Conservation (phyloP, 2,888 invertebrate genomes). For the Adelphocoris suturalis region DNA sequence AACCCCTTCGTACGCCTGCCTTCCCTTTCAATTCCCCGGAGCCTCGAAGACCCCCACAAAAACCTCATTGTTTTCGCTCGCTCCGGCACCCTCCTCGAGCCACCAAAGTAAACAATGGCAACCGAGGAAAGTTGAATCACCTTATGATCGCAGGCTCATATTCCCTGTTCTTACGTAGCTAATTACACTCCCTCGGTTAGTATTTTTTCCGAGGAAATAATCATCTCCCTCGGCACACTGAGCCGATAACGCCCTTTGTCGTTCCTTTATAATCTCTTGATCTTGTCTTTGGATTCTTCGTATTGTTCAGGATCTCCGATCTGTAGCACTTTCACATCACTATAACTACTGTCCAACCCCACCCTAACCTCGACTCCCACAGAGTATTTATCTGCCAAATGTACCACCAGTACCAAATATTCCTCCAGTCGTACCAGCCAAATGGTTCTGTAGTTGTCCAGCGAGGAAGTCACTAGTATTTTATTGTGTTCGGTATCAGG, state of each 20-base stretch:
- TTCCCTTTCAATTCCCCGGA: not conserved
- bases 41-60: slow-evolving; percentile 15
- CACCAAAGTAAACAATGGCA: slow-evolving; percentile 35
- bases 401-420: too few relatives aligned
- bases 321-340: not conserved
- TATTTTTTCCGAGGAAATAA: not conserved
- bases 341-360: not conserved
- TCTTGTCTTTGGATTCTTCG: not conserved
- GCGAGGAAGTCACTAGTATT: too few relatives aligned
- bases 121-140: slow-evolving; percentile 41
- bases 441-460: too few relatives aligned
- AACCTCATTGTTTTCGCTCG: slow-evolving; percentile 33
- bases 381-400: too few relatives aligned
- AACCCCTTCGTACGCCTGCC: not conserved
- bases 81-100: not conserved
- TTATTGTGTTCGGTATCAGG: too few relatives aligned
- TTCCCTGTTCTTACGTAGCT: not conserved
- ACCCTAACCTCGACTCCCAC: too few relatives aligned
- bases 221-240: not conserved
- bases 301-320: not conserved
- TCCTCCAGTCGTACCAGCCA: too few relatives aligned
- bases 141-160: slow-evolving; percentile 41
- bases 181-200: not conserved
- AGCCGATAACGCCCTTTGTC: slow-evolving; percentile 16
- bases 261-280: not conserved